Conservation (phyloP, 1,140 invertebrate genomes). For the Chelonus insularis region DNA sequence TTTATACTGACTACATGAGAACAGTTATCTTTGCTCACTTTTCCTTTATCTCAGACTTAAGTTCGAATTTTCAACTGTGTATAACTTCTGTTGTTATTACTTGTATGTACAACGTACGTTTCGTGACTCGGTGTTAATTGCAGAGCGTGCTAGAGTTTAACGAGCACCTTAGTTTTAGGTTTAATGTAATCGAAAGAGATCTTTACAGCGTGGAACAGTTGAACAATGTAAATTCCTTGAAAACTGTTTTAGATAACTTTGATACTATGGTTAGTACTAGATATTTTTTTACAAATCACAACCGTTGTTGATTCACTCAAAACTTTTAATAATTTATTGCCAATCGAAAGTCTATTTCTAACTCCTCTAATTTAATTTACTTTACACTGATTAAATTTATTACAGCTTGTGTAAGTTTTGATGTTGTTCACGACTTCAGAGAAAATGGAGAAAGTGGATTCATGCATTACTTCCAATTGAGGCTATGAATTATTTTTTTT, state of each 20-base stretch:
- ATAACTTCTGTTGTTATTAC: constrained; percentile 15
- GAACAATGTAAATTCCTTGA: not conserved
- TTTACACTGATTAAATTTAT: too few species aligned
- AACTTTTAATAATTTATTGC: too few species aligned
- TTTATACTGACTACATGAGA: not conserved
- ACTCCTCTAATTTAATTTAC: too few species aligned
- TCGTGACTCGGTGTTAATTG: constrained; percentile 30
- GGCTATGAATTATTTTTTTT: too few species aligned
- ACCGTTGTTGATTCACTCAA: too few species aligned
- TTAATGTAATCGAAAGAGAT: constrained; percentile 19
- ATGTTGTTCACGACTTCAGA: too few species aligned
- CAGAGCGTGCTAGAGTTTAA: constrained; percentile 13
- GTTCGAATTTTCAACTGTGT: not conserved
- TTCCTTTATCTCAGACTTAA: not conserved
- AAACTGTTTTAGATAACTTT: not conserved
- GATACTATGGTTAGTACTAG: too few species aligned
- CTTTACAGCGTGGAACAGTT: not conserved
- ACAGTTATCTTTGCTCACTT: not conserved
- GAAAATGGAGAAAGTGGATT: too few species aligned
- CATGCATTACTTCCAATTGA: too few species aligned
- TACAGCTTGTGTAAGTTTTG: too few species aligned
- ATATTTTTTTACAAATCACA: too few species aligned
- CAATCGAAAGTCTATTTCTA: too few species aligned
- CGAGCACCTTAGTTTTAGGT: not conserved
- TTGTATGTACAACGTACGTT: constrained; percentile 19